Percentiles rank a stretch among this genome's conserved stretches.
Conservation (phyloP, 1,140 invertebrate species). For the Acromyrmex heyeri region DNA sequence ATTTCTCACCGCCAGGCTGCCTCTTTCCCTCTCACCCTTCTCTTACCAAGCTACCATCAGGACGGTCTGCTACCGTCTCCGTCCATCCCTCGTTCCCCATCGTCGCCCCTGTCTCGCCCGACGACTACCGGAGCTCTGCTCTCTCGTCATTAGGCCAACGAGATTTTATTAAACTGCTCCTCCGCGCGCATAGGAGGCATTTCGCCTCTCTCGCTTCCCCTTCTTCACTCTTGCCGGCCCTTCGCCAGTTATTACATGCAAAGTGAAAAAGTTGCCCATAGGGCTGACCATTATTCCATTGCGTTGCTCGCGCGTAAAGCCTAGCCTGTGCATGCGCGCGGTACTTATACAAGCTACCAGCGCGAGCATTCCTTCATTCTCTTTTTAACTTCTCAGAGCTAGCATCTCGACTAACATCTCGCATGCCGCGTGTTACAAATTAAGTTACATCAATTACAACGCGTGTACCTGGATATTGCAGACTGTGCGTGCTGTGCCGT, state of each 20-base stretch:
- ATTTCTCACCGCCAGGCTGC: conserved; percentile 47
- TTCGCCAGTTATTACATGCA: conserved; percentile 70
- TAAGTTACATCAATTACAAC: conserved; percentile 75
- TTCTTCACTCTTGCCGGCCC: neutral
- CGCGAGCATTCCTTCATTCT: neutral
- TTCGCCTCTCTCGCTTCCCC: neutral
- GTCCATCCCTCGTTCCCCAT: conserved; percentile 53
- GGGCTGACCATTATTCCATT: conserved; percentile 71
- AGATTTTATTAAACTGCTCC: conserved; percentile 72
- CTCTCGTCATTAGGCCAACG: conserved; percentile 70
- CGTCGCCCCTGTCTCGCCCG: conserved; percentile 51
- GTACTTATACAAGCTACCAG: conserved; percentile 39
- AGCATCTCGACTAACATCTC: conserved; percentile 11
- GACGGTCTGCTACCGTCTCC: conserved; percentile 59
- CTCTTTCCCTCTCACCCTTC: neutral
- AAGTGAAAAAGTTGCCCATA: conserved; percentile 75
- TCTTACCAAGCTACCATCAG: conserved; percentile 25
- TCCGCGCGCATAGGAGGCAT: conserved; percentile 47
- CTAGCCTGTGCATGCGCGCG: conserved; percentile 47
- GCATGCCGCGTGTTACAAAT: conserved; percentile 70
- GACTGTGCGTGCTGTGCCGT: conserved; percentile 13
- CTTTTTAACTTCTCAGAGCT: conserved; percentile 37
- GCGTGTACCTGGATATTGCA: conserved; percentile 64
- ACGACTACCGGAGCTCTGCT: conserved; percentile 61
- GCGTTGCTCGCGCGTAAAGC: conserved; percentile 12